Conservation (phyloP, 2,797 vertebrate species). For the Neosilurus mollespiculum region DNA sequence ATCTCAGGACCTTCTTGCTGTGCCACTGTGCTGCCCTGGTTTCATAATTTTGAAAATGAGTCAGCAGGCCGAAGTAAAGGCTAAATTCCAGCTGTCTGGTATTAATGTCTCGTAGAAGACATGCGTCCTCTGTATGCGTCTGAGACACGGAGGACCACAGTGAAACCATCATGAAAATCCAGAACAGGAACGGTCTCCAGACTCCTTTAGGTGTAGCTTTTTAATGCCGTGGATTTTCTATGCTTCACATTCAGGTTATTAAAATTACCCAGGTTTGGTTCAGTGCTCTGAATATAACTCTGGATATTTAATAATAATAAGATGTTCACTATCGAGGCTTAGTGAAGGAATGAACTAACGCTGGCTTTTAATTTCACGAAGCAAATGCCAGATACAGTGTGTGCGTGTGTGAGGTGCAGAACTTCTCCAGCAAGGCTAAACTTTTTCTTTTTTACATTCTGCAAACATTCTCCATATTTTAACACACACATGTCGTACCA, state of each 20-base stretch:
- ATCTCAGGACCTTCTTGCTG: too few relatives aligned
- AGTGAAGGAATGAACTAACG: not conserved
- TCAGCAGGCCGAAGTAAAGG: too few relatives aligned
- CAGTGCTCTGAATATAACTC: not conserved
- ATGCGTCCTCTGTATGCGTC: too few relatives aligned
- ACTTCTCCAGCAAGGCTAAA: not conserved
- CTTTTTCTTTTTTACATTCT: not conserved
- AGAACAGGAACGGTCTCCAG: not conserved
- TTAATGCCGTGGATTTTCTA: not conserved
- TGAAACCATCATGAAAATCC: not conserved
- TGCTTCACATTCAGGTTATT: not conserved
- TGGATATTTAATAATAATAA: not conserved
- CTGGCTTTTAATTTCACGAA: not conserved
- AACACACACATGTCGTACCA: not conserved
- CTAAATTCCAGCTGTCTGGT: not conserved
- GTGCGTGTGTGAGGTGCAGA: not conserved
- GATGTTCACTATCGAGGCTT: not conserved
- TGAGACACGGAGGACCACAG: not conserved
- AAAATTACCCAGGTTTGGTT: not conserved
- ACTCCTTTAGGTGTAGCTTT: too few relatives aligned
- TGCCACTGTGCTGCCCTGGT: not conserved
- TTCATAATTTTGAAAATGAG: not conserved
- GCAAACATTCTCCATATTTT: not conserved
- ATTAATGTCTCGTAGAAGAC: not conserved
- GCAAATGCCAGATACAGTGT: not conserved